phyloP scores from a whole-genome alignment of 2,797 vertebrate genomes.

The Ctenopoma multispine region DNA sequence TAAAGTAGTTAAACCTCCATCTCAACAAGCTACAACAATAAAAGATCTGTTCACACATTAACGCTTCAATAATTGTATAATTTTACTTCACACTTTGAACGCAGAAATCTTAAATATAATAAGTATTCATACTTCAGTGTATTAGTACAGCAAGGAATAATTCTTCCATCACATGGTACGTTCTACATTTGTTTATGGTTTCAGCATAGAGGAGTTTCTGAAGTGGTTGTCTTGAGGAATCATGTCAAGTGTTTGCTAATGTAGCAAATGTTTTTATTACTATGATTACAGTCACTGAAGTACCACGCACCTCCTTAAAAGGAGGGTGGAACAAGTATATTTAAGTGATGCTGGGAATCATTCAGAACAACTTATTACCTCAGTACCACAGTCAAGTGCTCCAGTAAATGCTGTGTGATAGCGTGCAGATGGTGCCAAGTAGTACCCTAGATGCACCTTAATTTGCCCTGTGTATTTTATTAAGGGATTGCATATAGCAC shows the following conservation, averaged over 20 bases:
- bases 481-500: conserved; percentile 64
- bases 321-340: neutral
- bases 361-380: conserved; percentile 29
- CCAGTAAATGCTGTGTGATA: conserved; percentile 26
- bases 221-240: conserved; percentile 8
- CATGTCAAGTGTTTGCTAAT: conserved; percentile 17
- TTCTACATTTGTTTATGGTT: neutral
- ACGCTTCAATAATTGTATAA: too few relatives aligned
- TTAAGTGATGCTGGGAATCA: conserved; percentile 21
- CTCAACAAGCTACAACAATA: too few relatives aligned
- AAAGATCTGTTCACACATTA: too few relatives aligned
- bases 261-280: conserved; percentile 22
- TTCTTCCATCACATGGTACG: too few relatives aligned
- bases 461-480: conserved; percentile 68
- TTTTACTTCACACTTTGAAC: too few relatives aligned
- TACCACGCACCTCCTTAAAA: neutral
- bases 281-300: conserved; percentile 38
- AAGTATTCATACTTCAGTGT: too few relatives aligned
- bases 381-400: conserved; percentile 23
- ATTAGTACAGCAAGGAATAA: neutral
- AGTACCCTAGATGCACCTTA: conserved; percentile 46
- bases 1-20: too few relatives aligned
- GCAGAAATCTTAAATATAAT: too few relatives aligned
- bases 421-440: conserved; percentile 29
- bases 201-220: conserved; percentile 7